Base-by-base conservation (phyloP, 2,888 invertebrate genomes). In the Orchesella flavescens region DNA sequence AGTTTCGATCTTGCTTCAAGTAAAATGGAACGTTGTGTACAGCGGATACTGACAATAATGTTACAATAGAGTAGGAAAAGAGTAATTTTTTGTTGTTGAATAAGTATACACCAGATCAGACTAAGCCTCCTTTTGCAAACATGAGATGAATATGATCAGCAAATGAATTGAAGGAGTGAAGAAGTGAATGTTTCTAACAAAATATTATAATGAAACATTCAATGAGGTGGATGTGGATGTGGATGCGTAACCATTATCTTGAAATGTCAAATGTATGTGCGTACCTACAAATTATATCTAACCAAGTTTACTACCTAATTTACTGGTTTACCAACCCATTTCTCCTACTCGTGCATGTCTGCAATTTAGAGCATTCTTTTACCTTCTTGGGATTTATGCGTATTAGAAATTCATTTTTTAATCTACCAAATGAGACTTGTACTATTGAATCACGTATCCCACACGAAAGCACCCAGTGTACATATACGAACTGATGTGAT, bases 1-100 rank as follows among this genome's bases (percentile, higher is more conserved):
- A 49, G 55, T 79, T 79, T 80, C 34, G 13, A 71, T 17, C 49
- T 68, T 10, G 46, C 68, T 68, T 1, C 21, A 43, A 68, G 49
- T 49, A 68, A 66, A n/a, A 66, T 17, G 13, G 13, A 34, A 34
- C 34, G 34, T 34, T 4, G 7, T 34, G 34, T 34, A 34, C 43
- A 24, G 17, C 24, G 9, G 12, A 65, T 34, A n/a, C 10, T 17
- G 19, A 43, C 10, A 66, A 57, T n/a, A 19, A 57, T 57, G 57
- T 53, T 53, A 53, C 53, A 53, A 7, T 34, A 34, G 34, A 53
- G 34, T 34, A 34, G 34, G 34, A 34, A 34, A 34, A 34, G n/a
- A 34, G 34, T 34, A 2, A 7, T 34, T 34, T 34, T n/a, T n/a
- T n/a, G n/a, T n/a, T n/a, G n/a, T n/a, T n/a, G n/a, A n/a, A n/a